A percentile compares a stretch with the other conserved stretches of the same genome.
phyloP scores from a whole-genome alignment of 2,797 vertebrate genomes.

The Neosilurus hyrtlii region DNA sequence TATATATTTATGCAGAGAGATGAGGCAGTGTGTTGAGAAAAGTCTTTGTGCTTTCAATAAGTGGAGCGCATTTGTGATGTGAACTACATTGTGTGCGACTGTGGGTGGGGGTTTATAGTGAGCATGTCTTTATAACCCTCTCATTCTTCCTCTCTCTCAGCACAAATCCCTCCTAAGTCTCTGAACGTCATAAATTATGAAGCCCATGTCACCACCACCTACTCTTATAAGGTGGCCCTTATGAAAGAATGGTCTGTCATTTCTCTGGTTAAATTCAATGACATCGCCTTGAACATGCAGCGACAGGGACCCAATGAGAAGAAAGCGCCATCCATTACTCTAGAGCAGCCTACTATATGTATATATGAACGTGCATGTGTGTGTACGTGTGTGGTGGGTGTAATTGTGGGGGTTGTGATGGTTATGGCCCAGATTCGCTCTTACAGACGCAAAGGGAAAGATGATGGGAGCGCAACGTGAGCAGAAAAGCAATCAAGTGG shows the following conservation, averaged over 20 bases:
- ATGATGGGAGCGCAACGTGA: conserved; percentile 79
- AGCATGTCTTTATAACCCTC: conserved; percentile 54
- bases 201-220: conserved; percentile 67
- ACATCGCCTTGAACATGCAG: conserved; percentile 80
- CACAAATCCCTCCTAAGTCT: conserved; percentile 43
- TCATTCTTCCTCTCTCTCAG: conserved; percentile 42
- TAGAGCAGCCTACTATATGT: conserved; percentile 40
- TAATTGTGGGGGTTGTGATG: conserved; percentile 59
- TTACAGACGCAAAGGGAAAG: conserved; percentile 71
- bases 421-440: conserved; percentile 74
- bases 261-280: conserved; percentile 82
- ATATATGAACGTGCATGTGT: conserved; percentile 62
- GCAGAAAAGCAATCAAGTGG: conserved; percentile 80
- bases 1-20: neutral
- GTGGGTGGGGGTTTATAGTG: conserved; percentile 18
- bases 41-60: neutral
- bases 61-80: neutral
- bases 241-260: conserved; percentile 78
- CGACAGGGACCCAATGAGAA: conserved; percentile 74
- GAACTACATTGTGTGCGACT: conserved; percentile 1
- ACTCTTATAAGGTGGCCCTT: conserved; percentile 71
- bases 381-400: conserved; percentile 43
- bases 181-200: conserved; percentile 69
- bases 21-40: neutral
- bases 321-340: conserved; percentile 75